phyloP scores from a whole-genome alignment of 2,797 vertebrate species.

The Moxostoma hubbsi region DNA sequence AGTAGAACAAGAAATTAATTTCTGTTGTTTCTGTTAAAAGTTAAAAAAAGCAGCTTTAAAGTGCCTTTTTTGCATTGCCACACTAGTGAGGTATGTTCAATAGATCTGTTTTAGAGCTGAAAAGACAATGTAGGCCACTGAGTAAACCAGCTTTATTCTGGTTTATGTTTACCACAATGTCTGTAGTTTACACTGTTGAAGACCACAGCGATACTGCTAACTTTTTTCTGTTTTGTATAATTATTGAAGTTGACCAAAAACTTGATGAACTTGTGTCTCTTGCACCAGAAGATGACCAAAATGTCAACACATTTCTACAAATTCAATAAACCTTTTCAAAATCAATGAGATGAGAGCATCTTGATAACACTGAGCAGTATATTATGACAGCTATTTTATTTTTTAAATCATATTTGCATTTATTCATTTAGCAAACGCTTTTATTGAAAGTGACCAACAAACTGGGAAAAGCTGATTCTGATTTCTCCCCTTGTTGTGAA shows the following conservation, averaged over 20 bases:
- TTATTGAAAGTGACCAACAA: too few species aligned
- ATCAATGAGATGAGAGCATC: constrained; percentile 2
- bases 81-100: constrained; percentile 72
- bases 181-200: constrained; percentile 78
- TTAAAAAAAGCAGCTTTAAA: constrained; percentile 80
- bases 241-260: constrained; percentile 51
- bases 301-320: constrained; percentile 48
- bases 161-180: constrained; percentile 78
- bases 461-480: too few species aligned
- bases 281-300: constrained; percentile 42
- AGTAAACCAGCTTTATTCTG: constrained; percentile 70
- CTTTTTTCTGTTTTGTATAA: constrained; percentile 52
- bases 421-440: too few species aligned
- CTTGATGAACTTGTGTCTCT: constrained; percentile 41
- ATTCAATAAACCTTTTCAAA: constrained; percentile 57
- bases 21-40: constrained; percentile 69
- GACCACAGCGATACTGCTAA: constrained; percentile 55
- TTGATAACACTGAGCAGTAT: too few species aligned
- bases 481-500: too few species aligned
- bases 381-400: too few species aligned
- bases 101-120: constrained; percentile 60
- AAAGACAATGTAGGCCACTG: constrained; percentile 76
- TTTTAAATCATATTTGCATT: too few species aligned
- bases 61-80: constrained; percentile 80
- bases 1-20: constrained; percentile 68